Conservation (phyloP, 2,888 invertebrate species). For the Machimus atricapillus region DNA sequence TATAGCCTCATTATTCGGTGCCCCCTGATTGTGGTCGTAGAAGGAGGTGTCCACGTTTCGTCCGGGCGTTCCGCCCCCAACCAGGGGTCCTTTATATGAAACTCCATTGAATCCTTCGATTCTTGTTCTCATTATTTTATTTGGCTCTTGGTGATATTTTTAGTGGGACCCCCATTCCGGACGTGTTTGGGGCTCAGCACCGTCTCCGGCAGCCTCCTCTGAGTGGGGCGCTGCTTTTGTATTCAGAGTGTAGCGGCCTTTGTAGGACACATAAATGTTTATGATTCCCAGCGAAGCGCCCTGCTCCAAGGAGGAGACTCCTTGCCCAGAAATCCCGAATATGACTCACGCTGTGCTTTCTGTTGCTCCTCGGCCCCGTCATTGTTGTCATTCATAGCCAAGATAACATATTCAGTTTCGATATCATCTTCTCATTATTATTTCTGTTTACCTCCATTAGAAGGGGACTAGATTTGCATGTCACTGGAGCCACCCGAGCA, state of each 20-base stretch:
- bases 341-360: constrained; percentile 1
- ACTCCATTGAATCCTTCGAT: constrained; percentile 1
- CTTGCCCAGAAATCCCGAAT: background rate
- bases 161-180: background rate
- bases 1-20: constrained; percentile 10
- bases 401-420: constrained; percentile 31
- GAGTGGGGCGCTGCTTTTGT: background rate
- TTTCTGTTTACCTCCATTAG: constrained; percentile 30
- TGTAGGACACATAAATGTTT: constrained; percentile 28
- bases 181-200: background rate
- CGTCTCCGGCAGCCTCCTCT: background rate
- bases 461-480: background rate
- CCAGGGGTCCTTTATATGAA: background rate
- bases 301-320: background rate
- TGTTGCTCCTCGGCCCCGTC: constrained; percentile 1
- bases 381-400: constrained; percentile 12
- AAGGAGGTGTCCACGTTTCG: background rate
- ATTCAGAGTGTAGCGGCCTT: background rate
- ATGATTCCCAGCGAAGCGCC: constrained; percentile 1
- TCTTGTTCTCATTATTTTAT: constrained; percentile 15
- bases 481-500: background rate
- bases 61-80: background rate
- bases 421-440: constrained; percentile 36
- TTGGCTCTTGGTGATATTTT: constrained; percentile 18
- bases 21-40: background rate